Conservation (phyloP, 2,113 vertebrate genomes). For the Xyliphius kryptos region DNA sequence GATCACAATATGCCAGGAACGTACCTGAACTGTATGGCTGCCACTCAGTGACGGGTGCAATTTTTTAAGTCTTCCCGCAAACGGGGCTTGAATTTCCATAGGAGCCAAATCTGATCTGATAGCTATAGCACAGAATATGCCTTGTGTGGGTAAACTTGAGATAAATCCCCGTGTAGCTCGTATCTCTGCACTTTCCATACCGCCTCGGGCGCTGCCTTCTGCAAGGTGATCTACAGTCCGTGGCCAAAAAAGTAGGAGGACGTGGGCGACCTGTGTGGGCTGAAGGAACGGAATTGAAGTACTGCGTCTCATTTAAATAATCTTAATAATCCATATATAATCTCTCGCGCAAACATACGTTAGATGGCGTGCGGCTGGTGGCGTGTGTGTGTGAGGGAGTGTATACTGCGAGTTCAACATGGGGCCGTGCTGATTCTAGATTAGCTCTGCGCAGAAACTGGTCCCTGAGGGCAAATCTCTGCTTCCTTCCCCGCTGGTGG, state of each 20-base stretch:
- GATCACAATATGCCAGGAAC: too few species aligned
- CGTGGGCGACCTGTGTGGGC: neutral
- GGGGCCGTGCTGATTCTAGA: slow-evolving; percentile 36
- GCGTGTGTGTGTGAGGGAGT: slow-evolving; percentile 3
- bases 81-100: too few species aligned
- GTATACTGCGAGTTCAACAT: slow-evolving; percentile 31
- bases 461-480: slow-evolving; percentile 33
- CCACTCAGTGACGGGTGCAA: too few species aligned
- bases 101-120: too few species aligned
- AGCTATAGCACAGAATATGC: neutral
- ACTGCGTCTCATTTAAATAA: slow-evolving; percentile 23
- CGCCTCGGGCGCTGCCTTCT: slow-evolving; percentile 2
- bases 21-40: too few species aligned
- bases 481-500: slow-evolving; percentile 25
- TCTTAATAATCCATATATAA: slow-evolving; percentile 8
- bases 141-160: neutral
- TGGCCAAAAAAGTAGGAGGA: neutral
- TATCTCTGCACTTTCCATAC: slow-evolving; percentile 39
- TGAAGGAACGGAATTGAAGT: slow-evolving; percentile 2
- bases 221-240: slow-evolving; percentile 9
- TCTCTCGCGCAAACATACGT: slow-evolving; percentile 27
- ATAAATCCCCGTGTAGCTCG: slow-evolving; percentile 14
- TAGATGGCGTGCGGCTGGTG: slow-evolving; percentile 22
- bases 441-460: slow-evolving; percentile 32
- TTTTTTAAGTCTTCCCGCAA: too few species aligned